These are phyloP conservation scores for Drosophila emarginata DNA, from an alignment of 2,888 invertebrate species.

Conservation along the genomic window DNA sequence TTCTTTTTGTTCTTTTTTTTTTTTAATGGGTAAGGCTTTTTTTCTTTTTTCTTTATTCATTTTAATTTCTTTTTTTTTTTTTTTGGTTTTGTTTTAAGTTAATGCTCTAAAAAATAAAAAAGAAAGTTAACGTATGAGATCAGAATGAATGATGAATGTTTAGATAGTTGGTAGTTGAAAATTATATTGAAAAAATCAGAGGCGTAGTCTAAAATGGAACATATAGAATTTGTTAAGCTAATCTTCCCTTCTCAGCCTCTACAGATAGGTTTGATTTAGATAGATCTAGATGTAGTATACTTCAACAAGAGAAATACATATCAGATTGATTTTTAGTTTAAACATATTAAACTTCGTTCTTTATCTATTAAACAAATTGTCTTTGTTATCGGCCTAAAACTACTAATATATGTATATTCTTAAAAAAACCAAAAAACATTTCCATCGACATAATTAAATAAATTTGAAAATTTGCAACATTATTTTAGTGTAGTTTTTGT, in stretches of 20 bases:
- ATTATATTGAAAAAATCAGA: neutral
- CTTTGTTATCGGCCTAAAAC: too few relatives aligned
- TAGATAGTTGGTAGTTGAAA: neutral
- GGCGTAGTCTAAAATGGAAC: too few relatives aligned
- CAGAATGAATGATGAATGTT: neutral
- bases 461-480: neutral
- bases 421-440: too few relatives aligned
- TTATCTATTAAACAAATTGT: too few relatives aligned
- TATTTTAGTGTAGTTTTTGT: neutral
- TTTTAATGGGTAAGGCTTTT: slow-evolving; percentile 13
- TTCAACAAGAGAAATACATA: too few relatives aligned
- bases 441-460: neutral
- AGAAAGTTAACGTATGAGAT: slow-evolving; percentile 2
- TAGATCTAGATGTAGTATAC: too few relatives aligned
- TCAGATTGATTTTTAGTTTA: too few relatives aligned
- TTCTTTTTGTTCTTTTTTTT: slow-evolving; percentile 40
- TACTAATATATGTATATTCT: too few relatives aligned
- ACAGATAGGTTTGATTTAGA: too few relatives aligned
- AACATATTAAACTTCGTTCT: too few relatives aligned
- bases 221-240: too few relatives aligned
- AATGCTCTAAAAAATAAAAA: slow-evolving; percentile 1
- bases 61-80: neutral
- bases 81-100: neutral
- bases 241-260: too few relatives aligned
- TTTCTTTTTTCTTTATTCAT: neutral